phyloP scores from a whole-genome alignment of 2,113 vertebrate genomes.

The Mionectes macconnelli region DNA sequence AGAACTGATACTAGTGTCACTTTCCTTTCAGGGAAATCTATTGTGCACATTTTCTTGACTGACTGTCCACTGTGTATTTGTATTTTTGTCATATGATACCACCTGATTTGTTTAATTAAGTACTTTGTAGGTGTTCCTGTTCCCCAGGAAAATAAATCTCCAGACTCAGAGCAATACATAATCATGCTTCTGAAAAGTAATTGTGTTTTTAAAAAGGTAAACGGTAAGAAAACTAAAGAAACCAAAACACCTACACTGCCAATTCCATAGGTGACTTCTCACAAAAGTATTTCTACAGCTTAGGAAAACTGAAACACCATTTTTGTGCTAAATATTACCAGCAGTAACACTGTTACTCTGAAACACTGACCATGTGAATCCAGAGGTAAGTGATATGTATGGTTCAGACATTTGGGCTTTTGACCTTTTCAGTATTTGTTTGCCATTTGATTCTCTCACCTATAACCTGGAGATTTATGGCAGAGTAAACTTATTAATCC shows the following conservation, averaged over 20 bases:
- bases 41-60: neutral
- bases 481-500: conserved; percentile 52
- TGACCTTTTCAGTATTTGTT: conserved; percentile 16
- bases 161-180: neutral
- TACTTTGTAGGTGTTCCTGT: neutral
- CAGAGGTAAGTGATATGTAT: conserved; percentile 5
- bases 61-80: neutral
- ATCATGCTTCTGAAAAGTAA: neutral
- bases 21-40: neutral
- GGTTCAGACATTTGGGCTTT: neutral
- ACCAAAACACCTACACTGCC: neutral
- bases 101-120: neutral
- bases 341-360: neutral
- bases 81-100: neutral
- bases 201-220: neutral
- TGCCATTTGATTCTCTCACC: conserved; percentile 25
- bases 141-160: neutral
- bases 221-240: neutral
- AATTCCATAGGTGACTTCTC: neutral
- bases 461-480: conserved; percentile 43
- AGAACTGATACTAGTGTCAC: neutral
- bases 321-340: conserved; percentile 57
- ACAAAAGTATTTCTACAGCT: neutral
- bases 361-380: neutral
- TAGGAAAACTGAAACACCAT: neutral